Evolutionary conservation across 1,140 invertebrate genomes (phyloP).

Genomic region (Lucilia sericata): DNA sequence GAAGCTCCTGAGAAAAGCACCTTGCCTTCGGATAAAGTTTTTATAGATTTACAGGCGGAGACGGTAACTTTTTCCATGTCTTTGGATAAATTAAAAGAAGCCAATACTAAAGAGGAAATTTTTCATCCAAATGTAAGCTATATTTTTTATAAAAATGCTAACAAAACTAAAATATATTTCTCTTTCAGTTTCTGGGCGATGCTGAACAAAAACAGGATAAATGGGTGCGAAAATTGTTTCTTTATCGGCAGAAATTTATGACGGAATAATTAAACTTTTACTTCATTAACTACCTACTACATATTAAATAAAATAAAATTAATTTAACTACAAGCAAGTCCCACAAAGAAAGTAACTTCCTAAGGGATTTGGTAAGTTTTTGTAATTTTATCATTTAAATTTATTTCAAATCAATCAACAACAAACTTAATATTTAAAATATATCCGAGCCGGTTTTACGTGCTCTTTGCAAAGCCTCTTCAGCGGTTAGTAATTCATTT

Average conservation of each 20-base stretch:
- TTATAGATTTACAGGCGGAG: constrained; percentile 62
- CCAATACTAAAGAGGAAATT: constrained; percentile 33
- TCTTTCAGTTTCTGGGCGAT: constrained; percentile 61
- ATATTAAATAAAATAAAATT: not conserved
- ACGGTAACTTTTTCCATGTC: constrained; percentile 57
- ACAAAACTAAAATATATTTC: not conserved
- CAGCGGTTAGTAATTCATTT: constrained; percentile 77
- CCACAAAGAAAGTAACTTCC: not conserved
- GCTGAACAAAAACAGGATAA: constrained; percentile 59
- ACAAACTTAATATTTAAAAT: constrained; percentile 69
- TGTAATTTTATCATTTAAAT: not conserved
- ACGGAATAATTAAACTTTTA: constrained; percentile 51
- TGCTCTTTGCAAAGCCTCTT: constrained; percentile 78
- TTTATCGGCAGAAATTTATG: constrained; percentile 63
- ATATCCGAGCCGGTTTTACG: constrained; percentile 83
- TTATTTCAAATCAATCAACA: constrained; percentile 29
- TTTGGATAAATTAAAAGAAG: not conserved
- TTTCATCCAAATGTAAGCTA: constrained; percentile 55
- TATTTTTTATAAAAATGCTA: constrained; percentile 37
- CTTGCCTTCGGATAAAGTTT: constrained; percentile 55
- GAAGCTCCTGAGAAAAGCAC: constrained; percentile 49
- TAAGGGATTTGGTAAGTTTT: constrained; percentile 3
- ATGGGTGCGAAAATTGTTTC: constrained; percentile 63
- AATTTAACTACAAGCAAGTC: not conserved
- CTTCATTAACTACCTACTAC: not conserved